Conservation (phyloP, 2,888 invertebrate species). For the Pyrrhosoma nymphula region DNA sequence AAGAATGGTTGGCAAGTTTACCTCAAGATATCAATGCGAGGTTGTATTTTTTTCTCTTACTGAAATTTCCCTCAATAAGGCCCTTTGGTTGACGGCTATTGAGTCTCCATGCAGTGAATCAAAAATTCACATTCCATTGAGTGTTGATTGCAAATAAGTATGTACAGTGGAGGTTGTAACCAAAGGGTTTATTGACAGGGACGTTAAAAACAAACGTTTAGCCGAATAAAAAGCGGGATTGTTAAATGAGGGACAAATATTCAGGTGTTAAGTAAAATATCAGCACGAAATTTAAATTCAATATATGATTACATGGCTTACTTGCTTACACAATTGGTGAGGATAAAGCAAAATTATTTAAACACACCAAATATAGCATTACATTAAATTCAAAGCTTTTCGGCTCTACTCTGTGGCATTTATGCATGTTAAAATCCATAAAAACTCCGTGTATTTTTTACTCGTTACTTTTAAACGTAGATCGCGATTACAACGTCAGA, state of each 20-base stretch:
- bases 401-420: too few relatives aligned
- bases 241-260: not conserved
- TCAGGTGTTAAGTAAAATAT: not conserved
- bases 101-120: conserved; percentile 30
- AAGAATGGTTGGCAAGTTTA: not conserved
- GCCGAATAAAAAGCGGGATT: not conserved
- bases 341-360: too few relatives aligned
- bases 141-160: not conserved
- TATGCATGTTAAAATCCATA: too few relatives aligned
- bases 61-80: not conserved
- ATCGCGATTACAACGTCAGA: too few relatives aligned
- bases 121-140: conserved; percentile 60
- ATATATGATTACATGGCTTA: too few relatives aligned
- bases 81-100: not conserved
- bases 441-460: too few relatives aligned
- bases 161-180: not conserved
- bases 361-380: too few relatives aligned
- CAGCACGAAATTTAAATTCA: too few relatives aligned
- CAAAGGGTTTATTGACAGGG: conserved; percentile 2
- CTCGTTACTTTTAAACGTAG: too few relatives aligned
- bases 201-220: not conserved
- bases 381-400: too few relatives aligned
- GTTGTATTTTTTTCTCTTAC: not conserved
- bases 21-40: not conserved
- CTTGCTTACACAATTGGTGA: too few relatives aligned